Evolutionary conservation across 2,113 vertebrate species (phyloP).

Genomic region (Datnioides undecimradiatus): DNA sequence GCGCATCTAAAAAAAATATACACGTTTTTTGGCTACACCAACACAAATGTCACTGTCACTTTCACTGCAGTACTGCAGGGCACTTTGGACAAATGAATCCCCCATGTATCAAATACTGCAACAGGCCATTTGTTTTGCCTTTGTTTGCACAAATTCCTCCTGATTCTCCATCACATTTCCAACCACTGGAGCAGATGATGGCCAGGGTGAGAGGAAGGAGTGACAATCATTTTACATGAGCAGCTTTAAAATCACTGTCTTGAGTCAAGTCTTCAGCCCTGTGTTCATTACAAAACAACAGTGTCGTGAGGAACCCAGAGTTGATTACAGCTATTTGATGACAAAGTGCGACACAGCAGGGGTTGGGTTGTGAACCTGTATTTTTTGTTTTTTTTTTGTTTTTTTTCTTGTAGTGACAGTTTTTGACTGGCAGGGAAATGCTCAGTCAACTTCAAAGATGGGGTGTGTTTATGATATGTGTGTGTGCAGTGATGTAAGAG

Average conservation of each 20-base stretch:
- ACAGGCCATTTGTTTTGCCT: not conserved
- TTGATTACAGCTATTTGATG: constrained; percentile 66
- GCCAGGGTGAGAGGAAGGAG: constrained; percentile 10
- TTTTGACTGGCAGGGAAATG: constrained; percentile 43
- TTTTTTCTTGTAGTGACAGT: constrained; percentile 23
- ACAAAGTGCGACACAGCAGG: constrained; percentile 35
- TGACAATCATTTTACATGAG: constrained; percentile 45
- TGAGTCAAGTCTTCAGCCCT: constrained; percentile 28
- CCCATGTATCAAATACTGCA: too few species aligned
- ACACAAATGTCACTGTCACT: too few species aligned
- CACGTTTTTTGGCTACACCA: too few species aligned
- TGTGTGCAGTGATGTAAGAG: constrained; percentile 16
- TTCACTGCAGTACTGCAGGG: not conserved
- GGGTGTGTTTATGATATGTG: constrained; percentile 31
- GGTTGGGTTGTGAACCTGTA: constrained; percentile 43
- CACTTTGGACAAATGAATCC: not conserved
- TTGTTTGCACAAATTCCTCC: not conserved
- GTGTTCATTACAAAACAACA: constrained; percentile 55
- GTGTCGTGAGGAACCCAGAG: constrained; percentile 37
- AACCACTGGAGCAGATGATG: constrained; percentile 40
- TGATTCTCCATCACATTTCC: not conserved
- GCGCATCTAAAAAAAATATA: too few species aligned
- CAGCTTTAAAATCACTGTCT: constrained; percentile 42
- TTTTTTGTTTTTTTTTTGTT: not conserved
- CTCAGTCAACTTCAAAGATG: constrained; percentile 47